phyloP scores from a whole-genome alignment of 2,113 vertebrate species.

The Gobio gobio region DNA sequence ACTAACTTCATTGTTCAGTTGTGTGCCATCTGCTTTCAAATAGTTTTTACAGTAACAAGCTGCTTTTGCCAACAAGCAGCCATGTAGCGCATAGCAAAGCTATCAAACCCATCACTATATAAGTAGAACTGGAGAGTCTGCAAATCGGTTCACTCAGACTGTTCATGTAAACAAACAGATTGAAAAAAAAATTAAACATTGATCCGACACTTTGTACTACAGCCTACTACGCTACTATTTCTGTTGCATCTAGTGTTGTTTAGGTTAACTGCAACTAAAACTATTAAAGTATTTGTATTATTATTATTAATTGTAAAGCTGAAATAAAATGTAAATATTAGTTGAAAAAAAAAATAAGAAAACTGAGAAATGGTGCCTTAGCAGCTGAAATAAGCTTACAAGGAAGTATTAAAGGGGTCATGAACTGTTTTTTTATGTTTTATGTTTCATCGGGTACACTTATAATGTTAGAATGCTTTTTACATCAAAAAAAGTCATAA shows the following conservation, averaged over 20 bases:
- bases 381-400: too few species aligned
- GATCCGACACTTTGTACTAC: not conserved
- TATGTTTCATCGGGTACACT: too few species aligned
- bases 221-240: not conserved
- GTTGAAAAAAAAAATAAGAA: too few species aligned
- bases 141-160: not conserved
- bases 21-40: not conserved
- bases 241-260: not conserved
- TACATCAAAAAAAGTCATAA: too few species aligned
- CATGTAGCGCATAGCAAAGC: not conserved
- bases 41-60: not conserved
- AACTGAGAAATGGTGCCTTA: too few species aligned
- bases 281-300: not conserved
- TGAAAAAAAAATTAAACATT: not conserved
- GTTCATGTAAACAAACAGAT: too few species aligned
- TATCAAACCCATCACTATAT: not conserved
- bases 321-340: not conserved
- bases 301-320: too few species aligned
- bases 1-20: not conserved
- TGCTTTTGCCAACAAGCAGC: not conserved
- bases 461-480: too few species aligned
- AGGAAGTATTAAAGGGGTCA: too few species aligned
- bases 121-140: not conserved
- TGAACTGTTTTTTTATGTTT: too few species aligned
- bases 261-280: not conserved